Conservation (phyloP, 2,888 invertebrate genomes). For the Tenodera sinensis region DNA sequence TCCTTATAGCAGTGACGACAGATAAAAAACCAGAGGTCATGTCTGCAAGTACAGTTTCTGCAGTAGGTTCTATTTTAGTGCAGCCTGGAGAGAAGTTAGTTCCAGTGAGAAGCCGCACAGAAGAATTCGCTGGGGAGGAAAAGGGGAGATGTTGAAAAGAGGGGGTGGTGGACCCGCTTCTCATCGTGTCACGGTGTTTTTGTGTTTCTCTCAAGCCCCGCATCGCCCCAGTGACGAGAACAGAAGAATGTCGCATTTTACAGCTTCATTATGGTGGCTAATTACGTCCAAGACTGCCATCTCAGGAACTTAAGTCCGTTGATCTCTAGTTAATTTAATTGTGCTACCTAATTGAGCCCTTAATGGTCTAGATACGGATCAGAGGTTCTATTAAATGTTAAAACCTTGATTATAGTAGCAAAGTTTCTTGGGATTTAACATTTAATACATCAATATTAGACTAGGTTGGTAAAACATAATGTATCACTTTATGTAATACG, state of each 20-base stretch:
- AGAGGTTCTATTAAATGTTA: not conserved
- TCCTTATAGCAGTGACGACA: too few relatives aligned
- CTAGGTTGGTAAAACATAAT: too few relatives aligned
- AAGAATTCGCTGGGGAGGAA: not conserved
- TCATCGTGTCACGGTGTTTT: not conserved
- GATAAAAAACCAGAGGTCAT: too few relatives aligned
- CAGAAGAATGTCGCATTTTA: conserved; percentile 7
- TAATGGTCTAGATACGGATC: not conserved
- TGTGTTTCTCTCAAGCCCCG: not conserved
- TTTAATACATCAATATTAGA: too few relatives aligned
- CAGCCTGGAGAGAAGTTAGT: not conserved
- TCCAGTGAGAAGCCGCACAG: not conserved
- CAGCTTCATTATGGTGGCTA: conserved; percentile 12
- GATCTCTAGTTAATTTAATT: not conserved
- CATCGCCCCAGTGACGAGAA: not conserved
- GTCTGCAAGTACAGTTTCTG: not conserved
- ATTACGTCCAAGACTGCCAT: not conserved
- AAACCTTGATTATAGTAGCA: not conserved
- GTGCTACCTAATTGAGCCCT: not conserved
- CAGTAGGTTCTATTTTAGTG: not conserved
- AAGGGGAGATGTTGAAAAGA: not conserved
- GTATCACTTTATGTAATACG: too few relatives aligned
- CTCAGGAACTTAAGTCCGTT: not conserved
- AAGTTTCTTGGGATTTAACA: not conserved
- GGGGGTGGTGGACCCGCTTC: not conserved